Base-by-base conservation (phyloP, 35 echinoderm and acorn worm species). In the Strongylocentrotus purpuratus region DNA sequence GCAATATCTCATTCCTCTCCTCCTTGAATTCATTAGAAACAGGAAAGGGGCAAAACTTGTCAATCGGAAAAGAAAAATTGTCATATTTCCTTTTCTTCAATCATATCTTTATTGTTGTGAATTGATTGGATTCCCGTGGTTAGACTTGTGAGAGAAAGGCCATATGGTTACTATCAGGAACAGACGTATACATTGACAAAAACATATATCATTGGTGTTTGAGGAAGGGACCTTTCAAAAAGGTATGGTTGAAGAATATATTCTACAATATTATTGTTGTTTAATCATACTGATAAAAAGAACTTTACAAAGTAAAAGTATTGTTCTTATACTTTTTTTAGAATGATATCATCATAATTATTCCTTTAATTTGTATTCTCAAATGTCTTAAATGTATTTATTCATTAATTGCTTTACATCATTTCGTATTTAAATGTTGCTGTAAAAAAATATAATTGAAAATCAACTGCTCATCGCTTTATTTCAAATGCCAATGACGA, bases 101-200 rank as follows among this genome's bases (percentile, higher is more conserved):
- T 89, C 32, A 89, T 89, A 89, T 89, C 87, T 89, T 89, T 89
- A 89, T 89, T 89, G 87, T 89, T n/a, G 65, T 78, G 65, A 78
- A 78, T n/a, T 78, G 65, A 78, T 78, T 78, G 65, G 28, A n/a
- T 22, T 78, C 22, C 65, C 65, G 28, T 78, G 65, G 22, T n/a
- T 78, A 78, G 65, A 78, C 65, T 22, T 78, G 65, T 78, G 65
- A 78, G 20, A 78, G 22, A 78, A 18, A 78, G 22, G 25, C 5
- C 65, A 78, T 78, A 18, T 78, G 20, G 20, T 28, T 78, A 28
- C 7, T 8, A n/a, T 78, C 20, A 78, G 22, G 65, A 78, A 78
- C 22, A 78, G 65, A 28, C 65, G 65, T 78, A 28, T 28, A 78
- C 18, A 78, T 78, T 28, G 65, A 78, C 65, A 28, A 78, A 78